Base-by-base conservation (phyloP, 2,113 vertebrate species). In the Paramisgurnus dabryanus region DNA sequence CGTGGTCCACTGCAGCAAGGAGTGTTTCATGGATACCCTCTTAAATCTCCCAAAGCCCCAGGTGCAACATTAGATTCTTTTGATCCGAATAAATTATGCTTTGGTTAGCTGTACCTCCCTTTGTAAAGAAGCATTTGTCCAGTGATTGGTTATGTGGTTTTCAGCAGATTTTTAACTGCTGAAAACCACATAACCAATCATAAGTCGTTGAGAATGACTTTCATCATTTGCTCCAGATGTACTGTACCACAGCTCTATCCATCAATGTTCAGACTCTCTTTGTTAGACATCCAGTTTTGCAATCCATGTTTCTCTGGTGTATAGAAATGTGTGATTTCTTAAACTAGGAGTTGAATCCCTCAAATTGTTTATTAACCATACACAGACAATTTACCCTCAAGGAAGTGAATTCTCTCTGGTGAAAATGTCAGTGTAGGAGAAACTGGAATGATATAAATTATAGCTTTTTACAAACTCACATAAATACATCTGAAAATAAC, bases 11-110 rank as follows among this genome's bases (percentile, higher is more conserved):
- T 92, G 87, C 93, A 96, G 89, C 95, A 95, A 0, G 97, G 98
- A 75, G 94, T 98, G 17, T 97, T 98, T 72, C 93, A 97, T 70
- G 98, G 98, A 81, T 99, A 99, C 87, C 98, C 98, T 53, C 97
- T 99, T 68, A 98, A 96, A 91, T 92, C 96, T 60, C 98, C 98
- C 84, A 97, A 97, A 90, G 82, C 91, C 12, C 95, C 94, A 94
- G 96, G 98, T 96, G 90, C 91, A 86, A 4, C 1, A 64, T 57
- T n/a, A 10, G 7, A 58, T 40, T 53, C 6, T 11, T 27, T 77
- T 67, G 17, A 61, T 47, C 49, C 53, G 3, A 63, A 47, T 6
- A 39, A n/a, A 67, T 41, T 4, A 9, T 17, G 27, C 58, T 50
- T n/a, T 61, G 45, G 22, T 34, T 6, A 22, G 45, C 6, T 50